Conservation (phyloP, 1,140 invertebrate genomes). For the Drosophila punjabiensis region DNA sequence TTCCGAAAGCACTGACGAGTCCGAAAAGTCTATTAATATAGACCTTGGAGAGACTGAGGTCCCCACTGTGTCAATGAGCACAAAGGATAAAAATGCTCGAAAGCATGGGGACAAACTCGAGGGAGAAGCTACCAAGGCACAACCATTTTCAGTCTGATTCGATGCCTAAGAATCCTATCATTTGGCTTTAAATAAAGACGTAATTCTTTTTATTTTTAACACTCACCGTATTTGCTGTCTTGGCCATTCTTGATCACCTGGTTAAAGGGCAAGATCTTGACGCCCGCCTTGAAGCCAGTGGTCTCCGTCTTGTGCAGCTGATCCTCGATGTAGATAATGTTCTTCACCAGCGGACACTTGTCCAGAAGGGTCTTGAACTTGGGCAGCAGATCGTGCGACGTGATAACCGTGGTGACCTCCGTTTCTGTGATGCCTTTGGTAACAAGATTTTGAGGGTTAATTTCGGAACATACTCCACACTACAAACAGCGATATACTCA, state of each 20-base stretch:
- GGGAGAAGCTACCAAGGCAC: background rate
- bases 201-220: background rate
- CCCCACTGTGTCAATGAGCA: background rate
- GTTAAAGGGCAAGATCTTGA: slow-evolving; percentile 89
- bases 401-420: slow-evolving; percentile 95
- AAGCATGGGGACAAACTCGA: background rate
- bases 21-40: too few species aligned
- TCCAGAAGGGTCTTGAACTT: slow-evolving; percentile 93
- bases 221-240: slow-evolving; percentile 82
- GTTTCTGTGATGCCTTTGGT: slow-evolving; percentile 94
- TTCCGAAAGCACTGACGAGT: background rate
- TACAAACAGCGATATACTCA: slow-evolving; percentile 5
- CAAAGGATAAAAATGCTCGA: background rate
- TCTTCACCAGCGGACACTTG: slow-evolving; percentile 90
- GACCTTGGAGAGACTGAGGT: background rate
- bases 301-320: slow-evolving; percentile 90
- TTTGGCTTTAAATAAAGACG: slow-evolving; percentile 15
- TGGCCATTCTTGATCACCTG: slow-evolving; percentile 86
- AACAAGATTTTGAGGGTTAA: background rate
- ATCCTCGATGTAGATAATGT: slow-evolving; percentile 96
- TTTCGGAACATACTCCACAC: background rate
- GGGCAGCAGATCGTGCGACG: slow-evolving; percentile 94
- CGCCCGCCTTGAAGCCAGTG: slow-evolving; percentile 89
- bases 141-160: background rate
- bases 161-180: background rate